These are phyloP conservation scores for Aurelia aurita DNA, from an alignment of 30 jellyfish, hydroid and myxozoan genomes.

Conservation along the genomic window DNA sequence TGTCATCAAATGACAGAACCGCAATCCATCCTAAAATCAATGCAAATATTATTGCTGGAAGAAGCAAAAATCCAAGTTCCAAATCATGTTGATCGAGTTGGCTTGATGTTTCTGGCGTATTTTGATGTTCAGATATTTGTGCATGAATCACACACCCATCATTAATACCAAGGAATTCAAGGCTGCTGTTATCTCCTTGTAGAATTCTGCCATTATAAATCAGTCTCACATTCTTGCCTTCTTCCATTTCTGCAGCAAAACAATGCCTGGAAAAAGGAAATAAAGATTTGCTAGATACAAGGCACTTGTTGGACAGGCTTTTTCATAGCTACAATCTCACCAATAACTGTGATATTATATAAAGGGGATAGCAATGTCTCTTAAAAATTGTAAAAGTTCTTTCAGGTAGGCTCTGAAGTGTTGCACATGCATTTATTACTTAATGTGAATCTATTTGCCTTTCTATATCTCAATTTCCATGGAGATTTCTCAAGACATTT, in stretches of 20 bases:
- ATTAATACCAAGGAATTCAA: constrained; percentile 49
- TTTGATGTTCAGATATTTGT: constrained; percentile 65
- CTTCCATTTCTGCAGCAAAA: constrained; percentile 49
- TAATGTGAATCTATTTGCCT: no score
- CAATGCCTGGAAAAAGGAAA: constrained; percentile 41
- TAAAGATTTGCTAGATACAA: background rate
- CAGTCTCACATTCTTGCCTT: constrained; percentile 65
- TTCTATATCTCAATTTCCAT: no score
- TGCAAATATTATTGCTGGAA: constrained; percentile 49
- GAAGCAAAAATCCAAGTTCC: constrained; percentile 59
- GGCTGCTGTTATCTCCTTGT: constrained; percentile 54
- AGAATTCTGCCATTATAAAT: constrained; percentile 77
- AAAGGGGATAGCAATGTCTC: no score
- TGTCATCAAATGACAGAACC: constrained; percentile 60
- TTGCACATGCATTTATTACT: no score
- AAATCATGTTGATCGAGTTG: constrained; percentile 18
- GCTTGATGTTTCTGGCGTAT: background rate
- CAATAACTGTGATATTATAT: no score
- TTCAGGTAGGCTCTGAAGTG: no score
- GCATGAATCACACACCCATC: constrained; percentile 73
- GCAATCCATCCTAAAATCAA: constrained; percentile 58
- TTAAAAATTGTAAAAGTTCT: no score
- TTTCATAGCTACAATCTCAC: no score
- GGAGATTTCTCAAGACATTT: no score
- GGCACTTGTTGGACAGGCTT: no score